Evolutionary conservation across 1,140 invertebrate genomes (phyloP), one percentile per base, ranked within the genome.

Genomic region (Anthonomus grandis): DNA sequence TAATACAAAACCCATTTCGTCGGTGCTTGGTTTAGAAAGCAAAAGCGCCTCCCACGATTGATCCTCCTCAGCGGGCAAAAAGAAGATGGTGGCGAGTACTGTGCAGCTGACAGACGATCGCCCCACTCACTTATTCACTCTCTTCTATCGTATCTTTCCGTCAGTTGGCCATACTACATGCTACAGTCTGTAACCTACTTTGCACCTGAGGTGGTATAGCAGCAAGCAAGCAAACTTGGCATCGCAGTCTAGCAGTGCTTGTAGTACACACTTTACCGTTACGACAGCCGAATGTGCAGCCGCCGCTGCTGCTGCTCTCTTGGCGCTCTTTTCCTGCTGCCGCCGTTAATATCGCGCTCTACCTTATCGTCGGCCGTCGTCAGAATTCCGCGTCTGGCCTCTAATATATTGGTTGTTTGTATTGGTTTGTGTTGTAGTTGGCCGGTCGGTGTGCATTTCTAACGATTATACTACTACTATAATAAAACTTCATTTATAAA

Each of bases 251-350:
- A 70, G 66, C 70, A 68, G 68, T 67, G 66, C 64, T 60, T 66
- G 66, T 72, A 71, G 70, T 72, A 72, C 70, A 64, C 69, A 69
- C 66, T 65, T 63, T 72, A 71, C 70, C 68, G 70, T 72, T 72
- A 72, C 59, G 53, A 64, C 45, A 56, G 50, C 17, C 42, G 42
- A n/a, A n/a, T n/a, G n/a, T n/a, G n/a, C n/a, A n/a, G n/a, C n/a
- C n/a, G n/a, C n/a, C n/a, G 57, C 61, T 62, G 63, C 65, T 55
- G 53, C 25, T 19, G 21, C 23, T 38, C 27, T 27, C 23, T 17
- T n/a, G n/a, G n/a, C n/a, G n/a, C n/a, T n/a, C n/a, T n/a, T n/a
- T n/a, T n/a, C n/a, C n/a, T n/a, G 21, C 38, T 46, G 25, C 22
- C 13, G 31, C 13, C 27, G 47, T n/a, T 13, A 41, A 18, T 24